Evolutionary conservation across 2,888 invertebrate genomes (phyloP).

Genomic region (Eugnorisma glareosa): DNA sequence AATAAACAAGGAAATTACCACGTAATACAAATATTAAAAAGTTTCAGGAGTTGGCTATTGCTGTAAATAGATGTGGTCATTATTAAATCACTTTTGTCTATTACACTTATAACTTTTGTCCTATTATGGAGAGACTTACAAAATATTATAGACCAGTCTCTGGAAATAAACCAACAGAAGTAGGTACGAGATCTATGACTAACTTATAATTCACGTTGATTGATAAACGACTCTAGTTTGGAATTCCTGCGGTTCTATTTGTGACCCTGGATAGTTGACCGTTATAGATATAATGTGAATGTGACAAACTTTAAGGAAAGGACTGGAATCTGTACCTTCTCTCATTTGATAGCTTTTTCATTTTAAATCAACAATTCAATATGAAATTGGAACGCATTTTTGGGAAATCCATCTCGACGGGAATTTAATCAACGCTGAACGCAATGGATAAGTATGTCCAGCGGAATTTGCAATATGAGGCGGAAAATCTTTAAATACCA

Average conservation of each 20-base stretch:
- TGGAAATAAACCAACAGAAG: constrained; percentile 32
- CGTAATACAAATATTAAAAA: constrained; percentile 4
- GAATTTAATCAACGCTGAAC: constrained; percentile 21
- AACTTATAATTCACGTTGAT: constrained; percentile 49
- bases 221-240: constrained; percentile 44
- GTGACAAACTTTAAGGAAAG: constrained; percentile 12
- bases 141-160: constrained; percentile 14
- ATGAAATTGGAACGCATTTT: background rate
- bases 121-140: background rate
- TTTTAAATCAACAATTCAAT: background rate
- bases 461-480: constrained; percentile 15
- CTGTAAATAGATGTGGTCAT: background rate
- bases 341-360: background rate
- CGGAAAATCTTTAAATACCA: background rate
- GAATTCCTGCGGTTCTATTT: constrained; percentile 54
- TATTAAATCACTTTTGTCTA: background rate
- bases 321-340: background rate
- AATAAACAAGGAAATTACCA: constrained; percentile 4
- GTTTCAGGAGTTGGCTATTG: constrained; percentile 3
- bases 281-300: constrained; percentile 1
- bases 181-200: constrained; percentile 33
- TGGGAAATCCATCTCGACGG: background rate
- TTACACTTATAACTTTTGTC: background rate
- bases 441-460: background rate
- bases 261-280: constrained; percentile 30